Base-by-base conservation (phyloP, 2,113 vertebrate species). In the Seriola quinqueradiata region DNA sequence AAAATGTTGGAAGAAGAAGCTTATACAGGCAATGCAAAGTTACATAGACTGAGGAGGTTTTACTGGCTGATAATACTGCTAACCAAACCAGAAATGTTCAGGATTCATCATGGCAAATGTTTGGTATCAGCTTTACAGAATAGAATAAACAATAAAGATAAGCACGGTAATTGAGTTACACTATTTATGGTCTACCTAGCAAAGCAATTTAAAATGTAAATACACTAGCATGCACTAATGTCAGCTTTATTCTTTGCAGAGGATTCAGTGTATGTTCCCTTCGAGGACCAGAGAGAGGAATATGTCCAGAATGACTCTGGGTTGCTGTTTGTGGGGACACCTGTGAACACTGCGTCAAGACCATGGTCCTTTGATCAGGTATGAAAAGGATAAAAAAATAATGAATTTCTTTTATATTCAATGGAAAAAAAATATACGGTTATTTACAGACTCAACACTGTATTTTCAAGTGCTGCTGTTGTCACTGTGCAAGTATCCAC, bases 331-430 rank as follows among this genome's bases (percentile, higher is more conserved):
- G 90, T 92, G 89, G 95, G 95, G 7, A 92, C 95, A 0, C 1
- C 91, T 1, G 48, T 19, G 55, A 95, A 92, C 79, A 1, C 90
- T 0, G 86, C 70, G 23, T 46, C 82, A 23, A 93, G 87, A 66
- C 89, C 95, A 0, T 96, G 95, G 95, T 92, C 91, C 14, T 95
- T 94, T 75, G 95, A 94, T 85, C 95, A 92, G 94, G 95, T 96
- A 82, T 72, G 85, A 55, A 28, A 28, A 28, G 28, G 28, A 28
- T 28, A 28, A 28, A 28, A 28, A 2, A 28, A 28, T 28, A 28
- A 28, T 28, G 28, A 28, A 28, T 28, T 28, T 28, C 28, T 28
- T 28, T 28, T 28, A 28, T 28, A 28, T 28, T 28, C 28, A 28
- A 28, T 28, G 28, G 25, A 28, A 28, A 28, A 28, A 28, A 28